Percentiles rank a stretch among this genome's conserved stretches.
Conservation (phyloP, 30 jellyfish, hydroid and myxozoan genomes). For the Turritopsis dohrnii region DNA sequence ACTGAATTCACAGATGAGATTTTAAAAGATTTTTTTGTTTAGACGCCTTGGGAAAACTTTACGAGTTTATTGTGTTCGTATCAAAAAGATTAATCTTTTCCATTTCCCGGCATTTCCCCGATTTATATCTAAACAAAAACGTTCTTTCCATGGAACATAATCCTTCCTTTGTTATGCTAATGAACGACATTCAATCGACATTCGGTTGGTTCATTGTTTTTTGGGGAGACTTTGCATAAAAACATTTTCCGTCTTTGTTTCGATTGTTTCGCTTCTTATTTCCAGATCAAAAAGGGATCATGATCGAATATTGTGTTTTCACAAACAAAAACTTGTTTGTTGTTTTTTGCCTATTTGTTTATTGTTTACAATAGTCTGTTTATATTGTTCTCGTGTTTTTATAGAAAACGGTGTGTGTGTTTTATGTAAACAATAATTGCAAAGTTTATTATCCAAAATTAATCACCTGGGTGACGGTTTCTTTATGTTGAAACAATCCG, state of each 20-base stretch:
- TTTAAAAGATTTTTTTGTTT: too few species aligned
- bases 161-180: not conserved
- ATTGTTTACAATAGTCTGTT: not conserved
- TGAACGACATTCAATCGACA: too few species aligned
- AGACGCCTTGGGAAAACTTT: not conserved
- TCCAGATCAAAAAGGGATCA: not conserved
- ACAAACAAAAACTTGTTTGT: not conserved
- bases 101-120: not conserved
- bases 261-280: not conserved
- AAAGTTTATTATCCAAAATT: not conserved
- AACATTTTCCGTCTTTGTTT: too few species aligned
- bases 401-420: not conserved
- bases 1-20: not conserved
- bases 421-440: not conserved
- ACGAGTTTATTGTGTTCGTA: not conserved
- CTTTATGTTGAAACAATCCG: not conserved
- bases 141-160: not conserved
- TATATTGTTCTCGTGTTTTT: not conserved
- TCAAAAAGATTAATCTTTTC: not conserved
- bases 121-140: not conserved
- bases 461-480: not conserved
- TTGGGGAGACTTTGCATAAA: not conserved
- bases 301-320: not conserved
- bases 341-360: not conserved
- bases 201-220: not conserved